A percentile compares a stretch with the other conserved stretches of the same genome.
phyloP scores from a whole-genome alignment of 2,113 vertebrate species.

The Atractosteus spatula region DNA sequence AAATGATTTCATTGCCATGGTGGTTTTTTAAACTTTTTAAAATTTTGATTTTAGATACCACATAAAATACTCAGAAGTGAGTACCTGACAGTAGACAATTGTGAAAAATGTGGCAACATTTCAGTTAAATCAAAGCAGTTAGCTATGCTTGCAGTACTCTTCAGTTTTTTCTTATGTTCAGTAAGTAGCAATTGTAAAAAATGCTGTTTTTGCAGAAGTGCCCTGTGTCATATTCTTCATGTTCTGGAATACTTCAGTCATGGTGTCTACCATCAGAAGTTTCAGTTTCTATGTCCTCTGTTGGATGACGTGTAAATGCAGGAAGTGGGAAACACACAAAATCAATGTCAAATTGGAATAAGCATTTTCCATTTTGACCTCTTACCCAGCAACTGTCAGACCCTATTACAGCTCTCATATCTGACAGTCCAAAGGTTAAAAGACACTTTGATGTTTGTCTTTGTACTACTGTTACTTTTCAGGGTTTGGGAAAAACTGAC shows the following conservation, averaged over 20 bases:
- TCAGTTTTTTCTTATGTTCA: no score
- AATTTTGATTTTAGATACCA: no score
- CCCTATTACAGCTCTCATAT: neutral
- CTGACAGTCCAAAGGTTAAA: neutral
- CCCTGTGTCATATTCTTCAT: no score
- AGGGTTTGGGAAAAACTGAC: slow-evolving; percentile 1
- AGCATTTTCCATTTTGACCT: slow-evolving; percentile 7
- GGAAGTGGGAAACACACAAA: slow-evolving; percentile 6
- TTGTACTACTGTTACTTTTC: slow-evolving; percentile 2
- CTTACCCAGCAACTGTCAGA: slow-evolving; percentile 2
- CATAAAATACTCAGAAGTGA: no score
- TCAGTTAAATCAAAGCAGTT: no score
- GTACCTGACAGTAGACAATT: no score
- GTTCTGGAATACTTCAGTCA: neutral
- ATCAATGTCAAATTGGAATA: neutral
- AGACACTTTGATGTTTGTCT: slow-evolving; percentile 1
- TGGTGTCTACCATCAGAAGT: neutral
- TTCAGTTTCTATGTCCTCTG: neutral
- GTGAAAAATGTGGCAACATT: no score
- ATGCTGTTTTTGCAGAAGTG: no score
- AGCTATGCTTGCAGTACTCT: no score
- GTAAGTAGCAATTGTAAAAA: no score
- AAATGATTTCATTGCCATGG: no score
- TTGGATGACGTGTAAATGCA: neutral
- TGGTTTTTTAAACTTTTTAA: no score